Evolutionary conservation across 2,113 vertebrate genomes (phyloP).

Genomic region (Odontophorus gujanensis): DNA sequence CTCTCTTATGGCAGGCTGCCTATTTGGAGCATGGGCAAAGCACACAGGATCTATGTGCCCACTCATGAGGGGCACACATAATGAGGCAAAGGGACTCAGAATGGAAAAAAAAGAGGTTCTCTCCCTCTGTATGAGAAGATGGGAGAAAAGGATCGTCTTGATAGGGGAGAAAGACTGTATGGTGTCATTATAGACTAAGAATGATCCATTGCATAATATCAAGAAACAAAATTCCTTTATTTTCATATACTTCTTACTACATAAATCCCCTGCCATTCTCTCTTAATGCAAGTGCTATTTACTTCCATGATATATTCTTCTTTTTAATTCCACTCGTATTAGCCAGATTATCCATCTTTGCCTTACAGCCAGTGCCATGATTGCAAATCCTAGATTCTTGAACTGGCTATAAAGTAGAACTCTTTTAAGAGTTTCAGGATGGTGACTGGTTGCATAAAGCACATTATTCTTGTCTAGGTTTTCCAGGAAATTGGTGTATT

Average conservation of each 20-base stretch:
- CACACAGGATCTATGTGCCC: neutral
- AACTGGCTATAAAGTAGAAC: slow-evolving; percentile 70
- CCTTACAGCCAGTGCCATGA: neutral
- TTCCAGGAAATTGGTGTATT: slow-evolving; percentile 77
- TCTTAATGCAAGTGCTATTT: slow-evolving; percentile 36
- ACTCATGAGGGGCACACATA: neutral
- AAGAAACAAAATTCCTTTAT: neutral
- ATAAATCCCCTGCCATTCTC: slow-evolving; percentile 19
- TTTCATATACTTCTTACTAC: neutral
- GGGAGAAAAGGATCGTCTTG: neutral
- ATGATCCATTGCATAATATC: neutral
- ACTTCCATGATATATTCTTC: slow-evolving; percentile 47
- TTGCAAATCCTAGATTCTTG: slow-evolving; percentile 71
- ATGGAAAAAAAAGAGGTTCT: neutral
- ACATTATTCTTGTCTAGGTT: slow-evolving; percentile 73
- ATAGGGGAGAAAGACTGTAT: neutral
- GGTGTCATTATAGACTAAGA: neutral
- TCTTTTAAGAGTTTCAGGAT: slow-evolving; percentile 72
- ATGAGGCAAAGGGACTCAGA: neutral
- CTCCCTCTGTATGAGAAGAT: neutral
- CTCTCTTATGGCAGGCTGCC: neutral
- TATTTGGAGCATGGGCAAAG: neutral
- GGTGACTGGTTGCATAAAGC: slow-evolving; percentile 68
- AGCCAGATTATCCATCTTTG: slow-evolving; percentile 67
- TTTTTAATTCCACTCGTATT: slow-evolving; percentile 64